These are phyloP conservation scores for Drosophila burlai DNA, from an alignment of 1,140 invertebrate genomes.

Conservation along the genomic window DNA sequence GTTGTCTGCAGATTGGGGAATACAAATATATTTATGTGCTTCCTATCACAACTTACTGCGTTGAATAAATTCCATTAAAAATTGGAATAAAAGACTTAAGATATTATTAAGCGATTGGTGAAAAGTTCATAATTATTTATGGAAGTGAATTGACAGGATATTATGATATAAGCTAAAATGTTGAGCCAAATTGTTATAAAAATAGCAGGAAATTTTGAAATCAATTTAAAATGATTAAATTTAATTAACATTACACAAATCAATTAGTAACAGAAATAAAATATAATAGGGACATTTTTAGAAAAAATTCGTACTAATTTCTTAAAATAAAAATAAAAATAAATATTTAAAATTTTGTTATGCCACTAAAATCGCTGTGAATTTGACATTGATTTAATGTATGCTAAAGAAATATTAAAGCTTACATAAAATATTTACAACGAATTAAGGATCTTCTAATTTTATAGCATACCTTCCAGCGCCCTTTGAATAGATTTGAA, in stretches of 20 bases:
- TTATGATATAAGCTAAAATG: background rate
- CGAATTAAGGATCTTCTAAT: background rate
- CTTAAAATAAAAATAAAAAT: too few relatives aligned
- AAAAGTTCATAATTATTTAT: background rate
- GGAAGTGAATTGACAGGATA: background rate
- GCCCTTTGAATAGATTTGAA: background rate
- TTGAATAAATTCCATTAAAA: background rate
- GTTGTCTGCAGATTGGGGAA: conserved; percentile 56
- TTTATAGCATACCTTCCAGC: background rate
- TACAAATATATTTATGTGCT: conserved; percentile 46
- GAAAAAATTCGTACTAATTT: too few relatives aligned
- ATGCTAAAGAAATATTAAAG: too few relatives aligned
- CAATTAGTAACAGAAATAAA: too few relatives aligned
- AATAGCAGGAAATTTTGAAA: background rate
- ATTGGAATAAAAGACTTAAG: background rate
- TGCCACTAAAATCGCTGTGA: too few relatives aligned
- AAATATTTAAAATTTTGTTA: too few relatives aligned
- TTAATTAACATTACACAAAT: too few relatives aligned
- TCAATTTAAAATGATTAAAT: too few relatives aligned
- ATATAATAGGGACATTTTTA: too few relatives aligned
- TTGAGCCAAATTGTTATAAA: background rate
- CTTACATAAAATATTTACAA: background rate
- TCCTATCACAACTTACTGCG: conserved; percentile 16
- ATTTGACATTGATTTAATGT: background rate
- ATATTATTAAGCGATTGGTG: background rate